These are phyloP conservation scores for Pimpla rufipes DNA, from an alignment of 2,888 invertebrate species.

Conservation along the genomic window DNA sequence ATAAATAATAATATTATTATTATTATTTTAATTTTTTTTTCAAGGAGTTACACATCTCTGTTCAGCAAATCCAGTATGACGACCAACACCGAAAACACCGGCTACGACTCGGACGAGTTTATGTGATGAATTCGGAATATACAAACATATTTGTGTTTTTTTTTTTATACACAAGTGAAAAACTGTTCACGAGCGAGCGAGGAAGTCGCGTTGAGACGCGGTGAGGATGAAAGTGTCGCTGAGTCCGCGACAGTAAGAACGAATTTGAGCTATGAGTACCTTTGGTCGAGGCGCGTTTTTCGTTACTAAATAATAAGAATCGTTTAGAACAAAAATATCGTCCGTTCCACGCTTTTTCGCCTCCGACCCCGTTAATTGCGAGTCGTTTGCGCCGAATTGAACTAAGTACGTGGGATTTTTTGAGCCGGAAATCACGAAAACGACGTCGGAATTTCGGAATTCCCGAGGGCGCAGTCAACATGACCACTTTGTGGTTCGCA, in stretches of 20 bases:
- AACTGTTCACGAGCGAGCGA: not conserved
- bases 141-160: not conserved
- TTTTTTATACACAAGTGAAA: not conserved
- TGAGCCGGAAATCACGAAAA: not conserved
- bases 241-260: not conserved
- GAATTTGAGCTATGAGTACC: conserved; percentile 15
- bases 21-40: conserved; percentile 70
- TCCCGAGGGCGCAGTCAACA: too few species aligned
- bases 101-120: conserved; percentile 98
- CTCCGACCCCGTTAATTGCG: not conserved
- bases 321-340: conserved; percentile 14
- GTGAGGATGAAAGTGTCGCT: not conserved
- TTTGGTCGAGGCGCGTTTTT: conserved; percentile 24
- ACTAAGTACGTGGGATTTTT: not conserved
- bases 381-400: not conserved
- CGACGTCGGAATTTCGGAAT: too few species aligned
- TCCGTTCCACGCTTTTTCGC: conserved; percentile 11
- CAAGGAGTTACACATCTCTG: conserved; percentile 92
- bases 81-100: conserved; percentile 91
- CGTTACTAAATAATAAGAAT: conserved; percentile 34
- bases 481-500: not conserved
- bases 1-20: not conserved
- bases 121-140: conserved; percentile 88
- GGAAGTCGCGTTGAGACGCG: conserved; percentile 10
- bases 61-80: conserved; percentile 95